These are phyloP conservation scores for Telenomus remus DNA, from an alignment of 1,140 invertebrate species.

Conservation along the genomic window DNA sequence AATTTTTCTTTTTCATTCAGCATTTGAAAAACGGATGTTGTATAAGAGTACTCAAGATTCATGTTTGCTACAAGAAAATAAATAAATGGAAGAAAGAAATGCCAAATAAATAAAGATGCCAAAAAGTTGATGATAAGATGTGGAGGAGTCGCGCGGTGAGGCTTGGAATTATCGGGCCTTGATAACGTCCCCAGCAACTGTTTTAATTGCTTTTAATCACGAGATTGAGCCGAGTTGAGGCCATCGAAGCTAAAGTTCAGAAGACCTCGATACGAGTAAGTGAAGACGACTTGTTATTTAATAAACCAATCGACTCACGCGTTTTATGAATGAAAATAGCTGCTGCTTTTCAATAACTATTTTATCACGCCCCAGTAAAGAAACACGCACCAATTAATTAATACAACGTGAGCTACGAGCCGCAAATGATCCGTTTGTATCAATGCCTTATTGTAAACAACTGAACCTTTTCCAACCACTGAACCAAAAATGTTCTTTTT, in stretches of 20 bases:
- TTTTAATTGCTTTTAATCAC: conserved; percentile 51
- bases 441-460: conserved; percentile 13
- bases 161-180: conserved; percentile 32
- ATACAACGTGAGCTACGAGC: conserved; percentile 27
- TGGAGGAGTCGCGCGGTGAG: not conserved
- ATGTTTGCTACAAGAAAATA: no score
- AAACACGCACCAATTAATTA: conserved; percentile 53
- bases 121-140: not conserved
- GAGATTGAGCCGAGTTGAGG: conserved; percentile 45
- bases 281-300: conserved; percentile 40
- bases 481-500: no score
- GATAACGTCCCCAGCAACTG: conserved; percentile 32
- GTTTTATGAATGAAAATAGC: conserved; percentile 41
- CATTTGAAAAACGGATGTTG: no score
- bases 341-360: conserved; percentile 40
- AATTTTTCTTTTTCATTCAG: no score
- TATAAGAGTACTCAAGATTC: no score
- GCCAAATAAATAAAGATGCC: not conserved
- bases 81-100: no score
- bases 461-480: not conserved
- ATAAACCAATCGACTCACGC: conserved; percentile 42
- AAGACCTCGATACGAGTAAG: conserved; percentile 46
- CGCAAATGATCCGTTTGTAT: conserved; percentile 23
- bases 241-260: conserved; percentile 54
- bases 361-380: conserved; percentile 50